Conservation (phyloP, 2,888 invertebrate genomes). For the Lathronympha strigana region DNA sequence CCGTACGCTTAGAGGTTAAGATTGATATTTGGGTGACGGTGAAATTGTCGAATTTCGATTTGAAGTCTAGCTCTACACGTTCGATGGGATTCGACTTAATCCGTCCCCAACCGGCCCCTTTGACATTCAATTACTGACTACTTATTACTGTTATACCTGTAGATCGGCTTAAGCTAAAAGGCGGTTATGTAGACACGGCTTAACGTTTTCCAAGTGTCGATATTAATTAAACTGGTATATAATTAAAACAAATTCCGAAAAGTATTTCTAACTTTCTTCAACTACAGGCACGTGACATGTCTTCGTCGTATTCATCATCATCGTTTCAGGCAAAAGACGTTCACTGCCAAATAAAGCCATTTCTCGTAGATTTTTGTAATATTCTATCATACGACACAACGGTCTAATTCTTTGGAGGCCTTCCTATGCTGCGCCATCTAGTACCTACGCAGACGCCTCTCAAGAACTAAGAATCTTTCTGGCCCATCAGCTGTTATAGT, state of each 20-base stretch:
- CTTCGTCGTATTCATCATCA: no score
- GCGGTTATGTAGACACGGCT: slow-evolving; percentile 73
- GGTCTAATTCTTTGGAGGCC: no score
- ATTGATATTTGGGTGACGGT: not conserved
- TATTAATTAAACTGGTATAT: slow-evolving; percentile 32
- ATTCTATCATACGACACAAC: no score
- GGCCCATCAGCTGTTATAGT: no score
- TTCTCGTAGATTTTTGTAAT: no score
- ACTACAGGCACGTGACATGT: no score
- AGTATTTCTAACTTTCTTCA: not conserved
- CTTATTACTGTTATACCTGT: slow-evolving; percentile 66
- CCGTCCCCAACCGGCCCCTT: slow-evolving; percentile 47
- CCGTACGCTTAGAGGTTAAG: not conserved
- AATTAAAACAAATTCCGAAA: slow-evolving; percentile 9
- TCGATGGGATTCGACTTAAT: slow-evolving; percentile 51
- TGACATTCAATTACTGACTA: slow-evolving; percentile 69
- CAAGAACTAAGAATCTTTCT: no score
- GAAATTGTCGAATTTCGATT: slow-evolving; percentile 38
- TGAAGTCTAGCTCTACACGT: slow-evolving; percentile 14
- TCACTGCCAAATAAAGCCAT: no score
- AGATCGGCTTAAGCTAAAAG: slow-evolving; percentile 76
- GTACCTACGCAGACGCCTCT: no score
- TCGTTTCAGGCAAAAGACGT: no score
- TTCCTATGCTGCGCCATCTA: no score
- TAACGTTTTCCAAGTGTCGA: slow-evolving; percentile 43